phyloP scores from a whole-genome alignment of 2,797 vertebrate species.

The Hydrocynus forskahlii region DNA sequence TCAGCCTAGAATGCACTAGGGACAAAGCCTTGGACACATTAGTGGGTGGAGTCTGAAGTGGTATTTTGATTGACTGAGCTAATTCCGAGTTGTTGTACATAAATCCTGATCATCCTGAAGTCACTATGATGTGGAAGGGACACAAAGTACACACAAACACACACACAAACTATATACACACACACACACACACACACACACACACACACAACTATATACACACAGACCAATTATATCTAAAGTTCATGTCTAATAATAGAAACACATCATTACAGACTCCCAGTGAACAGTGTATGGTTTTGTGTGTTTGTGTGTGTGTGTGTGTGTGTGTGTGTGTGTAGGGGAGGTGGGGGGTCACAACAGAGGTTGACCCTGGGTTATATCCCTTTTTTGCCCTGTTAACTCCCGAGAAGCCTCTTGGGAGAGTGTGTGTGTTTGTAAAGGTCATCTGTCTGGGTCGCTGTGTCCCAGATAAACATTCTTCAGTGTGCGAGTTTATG shows the following conservation, averaged over 20 bases:
- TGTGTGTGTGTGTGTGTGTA: not conserved
- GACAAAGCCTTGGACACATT: no score
- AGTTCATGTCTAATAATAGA: constrained; percentile 51
- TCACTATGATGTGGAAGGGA: no score
- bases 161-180: no score
- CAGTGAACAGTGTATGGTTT: no score
- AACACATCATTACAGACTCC: not conserved
- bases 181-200: no score
- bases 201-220: constrained; percentile 39
- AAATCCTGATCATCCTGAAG: not conserved
- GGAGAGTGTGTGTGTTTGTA: not conserved
- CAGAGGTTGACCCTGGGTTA: not conserved
- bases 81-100: not conserved
- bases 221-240: constrained; percentile 32
- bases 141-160: not conserved
- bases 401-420: not conserved
- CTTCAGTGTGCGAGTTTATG: no score
- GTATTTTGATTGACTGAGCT: not conserved
- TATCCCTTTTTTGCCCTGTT: not conserved
- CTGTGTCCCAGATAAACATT: not conserved
- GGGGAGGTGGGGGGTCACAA: not conserved
- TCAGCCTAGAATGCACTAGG: no score
- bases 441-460: not conserved
- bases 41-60: no score
- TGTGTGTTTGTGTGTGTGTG: no score